These are phyloP conservation scores for Cercopithecus mona DNA, from an alignment of 2,113 vertebrate genomes.

Conservation along the genomic window DNA sequence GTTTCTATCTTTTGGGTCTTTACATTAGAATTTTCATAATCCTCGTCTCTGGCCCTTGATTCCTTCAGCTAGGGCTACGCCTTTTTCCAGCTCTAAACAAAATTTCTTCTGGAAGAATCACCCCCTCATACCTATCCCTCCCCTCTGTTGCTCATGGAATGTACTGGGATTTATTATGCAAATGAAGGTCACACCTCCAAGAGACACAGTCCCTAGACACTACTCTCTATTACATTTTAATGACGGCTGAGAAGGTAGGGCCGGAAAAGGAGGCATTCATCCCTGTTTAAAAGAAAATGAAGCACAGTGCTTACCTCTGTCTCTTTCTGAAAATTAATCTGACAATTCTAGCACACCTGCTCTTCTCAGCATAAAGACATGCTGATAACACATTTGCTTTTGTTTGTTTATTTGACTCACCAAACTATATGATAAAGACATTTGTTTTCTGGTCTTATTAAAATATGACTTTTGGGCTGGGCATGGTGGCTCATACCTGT, in stretches of 20 bases:
- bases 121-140: background rate
- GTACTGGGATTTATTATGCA: background rate
- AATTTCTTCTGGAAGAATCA: background rate
- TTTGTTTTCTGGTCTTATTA: conserved; percentile 30
- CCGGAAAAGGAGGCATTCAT: background rate
- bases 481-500: too few relatives aligned
- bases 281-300: conserved; percentile 9
- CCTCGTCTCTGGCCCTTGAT: background rate
- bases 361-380: conserved; percentile 40
- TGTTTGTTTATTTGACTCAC: conserved; percentile 46
- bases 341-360: background rate
- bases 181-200: background rate
- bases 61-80: background rate
- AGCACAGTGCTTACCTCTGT: conserved; percentile 28
- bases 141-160: background rate
- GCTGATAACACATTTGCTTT: conserved; percentile 20
- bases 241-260: background rate
- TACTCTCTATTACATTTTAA: background rate
- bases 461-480: background rate
- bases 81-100: background rate
- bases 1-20: background rate
- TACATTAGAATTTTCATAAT: background rate
- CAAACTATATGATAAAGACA: conserved; percentile 39
- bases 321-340: conserved; percentile 66
- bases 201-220: background rate